Percentiles rank a stretch among this genome's conserved stretches.
phyloP scores from a whole-genome alignment of 2,113 vertebrate species.

The Fregata magnificens region DNA sequence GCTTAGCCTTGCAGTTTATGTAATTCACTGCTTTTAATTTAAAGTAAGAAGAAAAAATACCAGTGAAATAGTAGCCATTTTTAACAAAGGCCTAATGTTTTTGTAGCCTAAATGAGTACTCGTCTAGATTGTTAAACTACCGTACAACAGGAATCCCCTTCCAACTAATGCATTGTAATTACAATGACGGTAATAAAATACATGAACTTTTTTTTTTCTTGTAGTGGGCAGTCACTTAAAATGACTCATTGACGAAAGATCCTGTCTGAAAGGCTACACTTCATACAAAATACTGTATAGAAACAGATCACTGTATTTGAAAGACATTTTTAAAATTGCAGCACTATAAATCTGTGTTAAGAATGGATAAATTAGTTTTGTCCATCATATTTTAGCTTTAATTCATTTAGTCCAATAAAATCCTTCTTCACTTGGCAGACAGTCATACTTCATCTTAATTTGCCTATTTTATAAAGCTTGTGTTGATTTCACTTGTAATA shows the following conservation, averaged over 20 bases:
- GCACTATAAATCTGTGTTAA: slow-evolving; percentile 5
- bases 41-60: neutral
- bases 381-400: neutral
- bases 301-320: neutral
- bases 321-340: neutral
- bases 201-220: neutral
- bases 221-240: neutral
- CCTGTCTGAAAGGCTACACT: neutral
- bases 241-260: neutral
- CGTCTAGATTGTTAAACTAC: neutral
- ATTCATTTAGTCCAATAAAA: slow-evolving; percentile 15
- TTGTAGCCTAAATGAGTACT: neutral
- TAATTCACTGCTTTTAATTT: neutral
- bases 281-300: neutral
- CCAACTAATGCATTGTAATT: neutral
- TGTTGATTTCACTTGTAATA: slow-evolving; percentile 29
- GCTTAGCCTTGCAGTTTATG: neutral
- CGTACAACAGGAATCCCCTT: neutral
- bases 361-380: neutral
- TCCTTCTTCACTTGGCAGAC: slow-evolving; percentile 10
- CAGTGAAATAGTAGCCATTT: neutral
- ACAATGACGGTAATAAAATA: neutral
- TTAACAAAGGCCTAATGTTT: neutral
- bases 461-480: neutral
- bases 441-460: neutral